Evolutionary conservation across 1,140 invertebrate species (phyloP).

Genomic region (Drosophila ohnishii): DNA sequence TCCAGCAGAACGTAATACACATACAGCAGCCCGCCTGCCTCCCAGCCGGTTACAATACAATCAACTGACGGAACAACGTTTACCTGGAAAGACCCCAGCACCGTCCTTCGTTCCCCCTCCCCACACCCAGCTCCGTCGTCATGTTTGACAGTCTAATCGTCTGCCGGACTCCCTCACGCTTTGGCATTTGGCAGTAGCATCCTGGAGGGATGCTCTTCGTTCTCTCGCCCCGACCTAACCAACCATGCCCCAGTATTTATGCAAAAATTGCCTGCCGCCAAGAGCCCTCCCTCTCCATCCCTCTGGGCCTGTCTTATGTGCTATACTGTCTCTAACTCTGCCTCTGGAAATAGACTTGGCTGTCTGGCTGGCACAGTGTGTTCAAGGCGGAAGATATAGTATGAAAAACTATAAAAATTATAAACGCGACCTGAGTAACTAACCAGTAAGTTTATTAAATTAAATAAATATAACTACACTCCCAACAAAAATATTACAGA

Average conservation of each 20-base stretch:
- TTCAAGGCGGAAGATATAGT: no score
- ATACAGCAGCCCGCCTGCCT: slow-evolving; percentile 4
- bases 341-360: slow-evolving; percentile 62
- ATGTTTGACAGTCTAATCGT: slow-evolving; percentile 62
- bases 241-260: slow-evolving; percentile 61
- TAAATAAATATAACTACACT: no score
- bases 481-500: no score
- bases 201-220: slow-evolving; percentile 19
- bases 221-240: slow-evolving; percentile 42
- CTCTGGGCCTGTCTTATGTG: slow-evolving; percentile 10
- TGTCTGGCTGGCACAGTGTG: slow-evolving; percentile 25
- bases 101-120: background rate
- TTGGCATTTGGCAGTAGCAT: slow-evolving; percentile 33
- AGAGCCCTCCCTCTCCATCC: background rate
- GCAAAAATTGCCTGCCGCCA: slow-evolving; percentile 61
- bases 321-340: slow-evolving; percentile 14
- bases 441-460: no score
- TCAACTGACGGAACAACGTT: slow-evolving; percentile 51
- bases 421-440: no score
- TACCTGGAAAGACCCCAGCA: slow-evolving; percentile 26
- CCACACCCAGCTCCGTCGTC: slow-evolving; percentile 5
- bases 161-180: slow-evolving; percentile 38
- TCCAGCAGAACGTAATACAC: slow-evolving; percentile 38
- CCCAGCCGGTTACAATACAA: slow-evolving; percentile 57
- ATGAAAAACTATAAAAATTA: no score